Evolutionary conservation across 2,888 invertebrate species (phyloP), one percentile per base, ranked within the genome.

Genomic region (Chalcosyrphus nemorum): DNA sequence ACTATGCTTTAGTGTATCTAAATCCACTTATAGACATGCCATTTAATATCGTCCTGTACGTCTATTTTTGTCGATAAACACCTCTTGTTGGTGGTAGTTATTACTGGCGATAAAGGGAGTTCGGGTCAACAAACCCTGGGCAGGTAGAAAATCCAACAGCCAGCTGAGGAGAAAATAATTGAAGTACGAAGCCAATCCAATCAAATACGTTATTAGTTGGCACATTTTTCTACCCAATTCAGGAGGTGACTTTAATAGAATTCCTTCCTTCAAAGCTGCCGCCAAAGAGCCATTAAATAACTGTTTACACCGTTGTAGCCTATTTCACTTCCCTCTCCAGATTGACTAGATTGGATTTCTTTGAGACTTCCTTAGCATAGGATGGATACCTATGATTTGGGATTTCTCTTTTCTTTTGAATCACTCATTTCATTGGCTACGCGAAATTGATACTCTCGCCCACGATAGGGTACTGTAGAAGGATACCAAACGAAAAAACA

Each of bases 271-370:
- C n/a, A 9, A n/a, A 24, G 35, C 11, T 47, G 15, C 47, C 47
- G 27, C 15, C 59, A 19, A 54, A 52, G 50, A 35, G 29, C 41
- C n/a, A 41, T 61, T 50, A 52, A 57, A 61, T 52, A 68, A 68
- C 52, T 68, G 19, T 70, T 68, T 77, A 24, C 54, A 61, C 54
- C 54, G 54, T 43, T 38, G 54, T 32, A 61, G 52, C 52, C 43
- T 38, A 29, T 76, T 24, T 63, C 9, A n/a, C 4, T 65, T 29
- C 15, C 47, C 45, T 24, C 32, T 50, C n/a, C n/a, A 54, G n/a
- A 54, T 54, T 17, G 35, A 76, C 61, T 24, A 77, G 47, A 77
- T 77, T 70, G 77, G 45, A 70, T 77, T 77, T 77, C 41, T 47
- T 29, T 45, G 47, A 35, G 65, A 35, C 15, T 61, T 19, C n/a